Evolutionary conservation across 2,888 invertebrate genomes (phyloP).

Genomic region (Chrysolina americana): DNA sequence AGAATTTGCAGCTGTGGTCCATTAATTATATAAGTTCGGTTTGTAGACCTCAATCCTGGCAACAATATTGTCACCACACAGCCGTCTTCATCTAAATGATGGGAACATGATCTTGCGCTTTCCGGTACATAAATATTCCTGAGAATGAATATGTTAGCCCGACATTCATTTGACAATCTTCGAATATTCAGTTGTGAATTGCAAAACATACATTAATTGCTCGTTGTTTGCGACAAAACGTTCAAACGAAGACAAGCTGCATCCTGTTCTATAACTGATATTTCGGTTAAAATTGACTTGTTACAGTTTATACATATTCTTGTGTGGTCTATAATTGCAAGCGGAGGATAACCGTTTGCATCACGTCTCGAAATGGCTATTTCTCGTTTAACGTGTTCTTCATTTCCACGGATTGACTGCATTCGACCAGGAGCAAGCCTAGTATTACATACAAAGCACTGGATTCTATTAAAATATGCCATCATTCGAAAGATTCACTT

Average conservation of each 20-base stretch:
- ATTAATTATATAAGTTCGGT: no score
- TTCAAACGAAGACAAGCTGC: neutral
- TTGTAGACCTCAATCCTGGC: neutral
- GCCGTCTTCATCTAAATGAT: neutral
- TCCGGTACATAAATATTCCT: neutral
- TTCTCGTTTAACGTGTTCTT: neutral
- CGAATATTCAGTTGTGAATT: constrained; percentile 1
- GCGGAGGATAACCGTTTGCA: neutral
- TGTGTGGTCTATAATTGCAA: no score
- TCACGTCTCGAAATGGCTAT: neutral
- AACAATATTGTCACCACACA: neutral
- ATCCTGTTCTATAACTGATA: neutral
- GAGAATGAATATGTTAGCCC: neutral
- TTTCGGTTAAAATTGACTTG: neutral
- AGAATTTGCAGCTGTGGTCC: no score
- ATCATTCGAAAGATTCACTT: neutral
- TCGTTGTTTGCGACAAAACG: neutral
- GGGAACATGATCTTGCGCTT: neutral
- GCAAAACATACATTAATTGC: neutral
- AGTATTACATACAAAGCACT: neutral
- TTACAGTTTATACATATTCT: neutral
- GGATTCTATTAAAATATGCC: neutral
- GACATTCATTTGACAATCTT: neutral
- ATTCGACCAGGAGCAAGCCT: neutral
- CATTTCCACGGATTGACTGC: neutral